Evolutionary conservation across 2,113 vertebrate genomes (phyloP), one percentile per base, ranked within the genome.

Genomic region (Centropristis striata): DNA sequence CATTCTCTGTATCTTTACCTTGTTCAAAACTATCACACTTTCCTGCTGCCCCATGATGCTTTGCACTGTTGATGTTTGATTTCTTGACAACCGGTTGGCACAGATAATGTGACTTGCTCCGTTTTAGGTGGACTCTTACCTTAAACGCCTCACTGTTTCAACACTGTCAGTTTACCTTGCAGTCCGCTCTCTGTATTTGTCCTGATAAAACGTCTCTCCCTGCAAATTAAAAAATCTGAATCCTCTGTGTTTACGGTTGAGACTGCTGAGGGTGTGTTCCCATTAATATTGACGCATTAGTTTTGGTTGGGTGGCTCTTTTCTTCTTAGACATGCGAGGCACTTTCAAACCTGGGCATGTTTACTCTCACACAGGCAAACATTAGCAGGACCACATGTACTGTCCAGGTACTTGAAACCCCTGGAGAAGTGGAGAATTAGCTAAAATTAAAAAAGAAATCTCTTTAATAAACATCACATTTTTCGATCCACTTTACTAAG

Each of bases 301-400:
- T 93, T 92, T 93, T 91, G 92, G 91, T 75, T 88, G 92, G 46
- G 21, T 92, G 88, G 83, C 83, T 95, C 94, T 86, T 93, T 78
- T 96, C 81, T 82, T 69, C 69, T 86, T 82, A 85, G 60, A 85
- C 88, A 86, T 51, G 78, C 93, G 71, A 87, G 80, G 87, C 93
- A 65, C 82, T 74, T 81, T 70, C 37, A 46, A 28, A 82, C 23
- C 47, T 58, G 32, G 36, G 42, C 32, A 37, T 60, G 39, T 67
- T 76, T 66, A 60, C 55, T 21, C 64, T 77, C 32, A 39, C 18
- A 36, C 9, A 23, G 36, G 57, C 16, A 21, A 78, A 71, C 64
- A 81, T 28, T 41, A 77, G 54, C 66, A 36, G 42, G 42, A 28
- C 21, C 3, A 51, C 39, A 14, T 15, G 14, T 6, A 0, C 20